Evolutionary conservation across 2,888 invertebrate species (phyloP).

Genomic region (Strigamia transsilvanica): DNA sequence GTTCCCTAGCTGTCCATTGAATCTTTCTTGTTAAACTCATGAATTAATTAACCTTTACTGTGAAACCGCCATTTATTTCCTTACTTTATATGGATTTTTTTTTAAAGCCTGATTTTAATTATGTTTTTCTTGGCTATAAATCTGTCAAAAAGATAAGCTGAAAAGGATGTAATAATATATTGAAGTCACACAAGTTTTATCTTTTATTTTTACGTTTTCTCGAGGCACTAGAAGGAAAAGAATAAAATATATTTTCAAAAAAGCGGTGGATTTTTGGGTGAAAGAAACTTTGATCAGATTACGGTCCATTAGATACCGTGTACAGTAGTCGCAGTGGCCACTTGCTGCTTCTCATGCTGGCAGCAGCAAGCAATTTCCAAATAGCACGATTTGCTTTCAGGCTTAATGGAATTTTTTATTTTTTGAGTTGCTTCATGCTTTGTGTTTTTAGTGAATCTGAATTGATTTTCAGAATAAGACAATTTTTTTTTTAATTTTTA

Average conservation of each 20-base stretch:
- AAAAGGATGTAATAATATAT: not conserved
- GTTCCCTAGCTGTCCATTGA: conserved; percentile 9
- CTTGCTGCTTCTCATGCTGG: conserved; percentile 46
- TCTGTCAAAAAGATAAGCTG: conserved; percentile 1
- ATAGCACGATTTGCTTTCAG: conserved; percentile 38
- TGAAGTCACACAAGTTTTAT: not conserved
- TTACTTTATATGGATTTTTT: not conserved
- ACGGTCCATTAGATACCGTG: conserved; percentile 6
- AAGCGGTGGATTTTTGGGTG: not conserved
- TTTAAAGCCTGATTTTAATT: not conserved
- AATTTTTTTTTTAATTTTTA: no score
- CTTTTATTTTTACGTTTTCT: not conserved
- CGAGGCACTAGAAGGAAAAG: not conserved
- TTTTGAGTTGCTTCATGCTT: not conserved
- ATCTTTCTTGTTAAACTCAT: not conserved
- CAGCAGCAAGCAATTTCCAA: conserved; percentile 6
- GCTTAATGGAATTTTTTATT: conserved; percentile 28
- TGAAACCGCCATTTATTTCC: not conserved
- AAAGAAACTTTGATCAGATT: conserved; percentile 22
- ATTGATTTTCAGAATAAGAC: not conserved
- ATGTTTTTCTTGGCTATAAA: not conserved
- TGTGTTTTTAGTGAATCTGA: not conserved
- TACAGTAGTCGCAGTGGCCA: conserved; percentile 8
- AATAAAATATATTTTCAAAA: not conserved
- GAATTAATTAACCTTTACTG: not conserved